phyloP scores from a whole-genome alignment of 2,888 invertebrate genomes.

The Calameuta filiformis region DNA sequence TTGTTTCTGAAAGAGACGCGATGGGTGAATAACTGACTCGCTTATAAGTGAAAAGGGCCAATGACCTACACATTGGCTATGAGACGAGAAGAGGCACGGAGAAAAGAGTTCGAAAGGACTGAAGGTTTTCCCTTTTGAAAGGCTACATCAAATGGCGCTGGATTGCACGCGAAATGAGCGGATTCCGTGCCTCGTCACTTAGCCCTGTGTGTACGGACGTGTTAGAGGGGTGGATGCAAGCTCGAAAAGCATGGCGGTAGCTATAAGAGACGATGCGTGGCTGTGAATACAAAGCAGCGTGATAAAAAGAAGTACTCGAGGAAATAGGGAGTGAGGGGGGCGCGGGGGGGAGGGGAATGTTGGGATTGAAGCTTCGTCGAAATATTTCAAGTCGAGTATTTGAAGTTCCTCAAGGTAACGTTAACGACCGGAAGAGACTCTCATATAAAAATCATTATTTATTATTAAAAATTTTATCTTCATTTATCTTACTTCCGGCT shows the following conservation, averaged over 20 bases:
- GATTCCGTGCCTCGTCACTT: not conserved
- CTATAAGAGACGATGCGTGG: constrained; percentile 36
- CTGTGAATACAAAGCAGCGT: constrained; percentile 49
- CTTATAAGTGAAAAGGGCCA: not conserved
- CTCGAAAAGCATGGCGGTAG: constrained; percentile 1
- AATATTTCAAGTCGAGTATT: constrained; percentile 17
- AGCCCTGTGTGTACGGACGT: not conserved
- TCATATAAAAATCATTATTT: not conserved
- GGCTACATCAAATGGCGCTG: not conserved
- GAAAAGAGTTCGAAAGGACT: not conserved
- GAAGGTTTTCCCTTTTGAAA: not conserved
- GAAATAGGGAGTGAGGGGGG: not conserved
- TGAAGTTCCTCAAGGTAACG: not conserved
- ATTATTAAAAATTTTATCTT: not conserved
- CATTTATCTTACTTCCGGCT: not conserved
- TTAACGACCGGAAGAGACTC: not conserved
- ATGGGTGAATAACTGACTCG: not conserved
- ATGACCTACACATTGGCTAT: not conserved
- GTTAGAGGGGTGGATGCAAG: constrained; percentile 12
- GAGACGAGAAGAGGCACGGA: not conserved
- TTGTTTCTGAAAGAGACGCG: not conserved
- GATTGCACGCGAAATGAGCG: not conserved
- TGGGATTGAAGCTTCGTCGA: constrained; percentile 1
- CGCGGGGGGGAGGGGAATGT: not conserved
- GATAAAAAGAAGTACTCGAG: constrained; percentile 34